Evolutionary conservation across 2,888 invertebrate species (phyloP).

Genomic region (Athalia rosae): DNA sequence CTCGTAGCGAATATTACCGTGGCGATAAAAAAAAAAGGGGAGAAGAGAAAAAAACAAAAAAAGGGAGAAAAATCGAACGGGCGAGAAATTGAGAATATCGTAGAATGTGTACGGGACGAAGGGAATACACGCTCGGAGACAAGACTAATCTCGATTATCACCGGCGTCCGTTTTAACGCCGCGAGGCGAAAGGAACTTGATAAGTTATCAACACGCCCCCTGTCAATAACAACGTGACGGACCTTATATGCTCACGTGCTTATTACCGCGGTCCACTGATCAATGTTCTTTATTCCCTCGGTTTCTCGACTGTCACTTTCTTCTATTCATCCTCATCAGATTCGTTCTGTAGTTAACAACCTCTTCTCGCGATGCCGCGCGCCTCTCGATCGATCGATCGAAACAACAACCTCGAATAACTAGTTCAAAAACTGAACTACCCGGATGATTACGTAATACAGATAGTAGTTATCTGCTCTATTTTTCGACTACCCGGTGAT

Average conservation of each 20-base stretch:
- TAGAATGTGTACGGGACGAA: background rate
- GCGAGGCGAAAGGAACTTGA: slow-evolving; percentile 33
- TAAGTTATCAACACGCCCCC: slow-evolving; percentile 51
- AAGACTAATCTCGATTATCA: slow-evolving; percentile 46
- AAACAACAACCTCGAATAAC: slow-evolving; percentile 3
- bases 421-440: slow-evolving; percentile 11
- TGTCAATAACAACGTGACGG: slow-evolving; percentile 51
- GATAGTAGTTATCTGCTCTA: background rate
- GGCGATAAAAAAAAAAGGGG: too few species aligned
- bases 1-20: too few species aligned
- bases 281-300: slow-evolving; percentile 39
- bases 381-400: background rate
- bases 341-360: background rate
- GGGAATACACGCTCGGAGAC: slow-evolving; percentile 13
- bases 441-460: background rate
- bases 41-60: too few species aligned
- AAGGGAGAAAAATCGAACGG: too few species aligned
- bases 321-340: slow-evolving; percentile 16
- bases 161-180: slow-evolving; percentile 39
- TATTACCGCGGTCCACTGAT: slow-evolving; percentile 47
- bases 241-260: slow-evolving; percentile 48
- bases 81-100: background rate
- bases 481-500: background rate
- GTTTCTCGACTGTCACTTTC: slow-evolving; percentile 33
- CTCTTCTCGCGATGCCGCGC: too few species aligned